Base-by-base conservation (phyloP, 2,888 invertebrate species). In the Galerucella pusilla region DNA sequence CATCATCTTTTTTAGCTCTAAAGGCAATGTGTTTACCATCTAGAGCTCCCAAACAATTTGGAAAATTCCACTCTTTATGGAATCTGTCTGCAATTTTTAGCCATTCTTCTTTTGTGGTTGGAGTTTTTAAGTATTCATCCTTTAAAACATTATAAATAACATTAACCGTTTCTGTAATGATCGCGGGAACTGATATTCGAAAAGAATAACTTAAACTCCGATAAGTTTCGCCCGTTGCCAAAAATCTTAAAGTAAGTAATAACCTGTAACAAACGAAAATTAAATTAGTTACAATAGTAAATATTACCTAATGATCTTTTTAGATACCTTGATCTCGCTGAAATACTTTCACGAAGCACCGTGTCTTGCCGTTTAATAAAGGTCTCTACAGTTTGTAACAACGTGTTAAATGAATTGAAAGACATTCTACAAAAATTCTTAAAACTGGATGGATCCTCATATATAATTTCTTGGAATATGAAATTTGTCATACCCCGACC, bases 281-380 rank as follows among this genome's bases (percentile, higher is more conserved):
- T 67, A 60, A 57, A 69, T 60, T 25, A 61, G 28, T 16, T 20
- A 20, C 25, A 61, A 28, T 45, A 49, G 66, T 60, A 45, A 69
- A 73, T 73, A 77, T 72, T 28, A 57, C 49, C 54, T 76, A 64
- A 68, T 68, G 28, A 28, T 28, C 28, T 28, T 28, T 28, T 28
- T 28, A 28, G 28, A 28, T 28, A 28, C 28, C 28, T 28, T 28
- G 28, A 28, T 28, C 28, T 28, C 28, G 28, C 28, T 28, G 28
- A 28, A 28, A 28, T 28, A 28, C 28, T 28, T 28, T 28, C 28
- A 28, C 28, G 52, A 66, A 69, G 64, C 16, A 57, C 54, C 28
- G 79, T 73, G 60, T 76, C 68, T 60, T 75, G 28, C 28, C 28
- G 72, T 75, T 71, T 68, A 52, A 79, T 71, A 73, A 54, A 45